phyloP scores from a whole-genome alignment of 2,888 invertebrate species.

The Rapana venosa region DNA sequence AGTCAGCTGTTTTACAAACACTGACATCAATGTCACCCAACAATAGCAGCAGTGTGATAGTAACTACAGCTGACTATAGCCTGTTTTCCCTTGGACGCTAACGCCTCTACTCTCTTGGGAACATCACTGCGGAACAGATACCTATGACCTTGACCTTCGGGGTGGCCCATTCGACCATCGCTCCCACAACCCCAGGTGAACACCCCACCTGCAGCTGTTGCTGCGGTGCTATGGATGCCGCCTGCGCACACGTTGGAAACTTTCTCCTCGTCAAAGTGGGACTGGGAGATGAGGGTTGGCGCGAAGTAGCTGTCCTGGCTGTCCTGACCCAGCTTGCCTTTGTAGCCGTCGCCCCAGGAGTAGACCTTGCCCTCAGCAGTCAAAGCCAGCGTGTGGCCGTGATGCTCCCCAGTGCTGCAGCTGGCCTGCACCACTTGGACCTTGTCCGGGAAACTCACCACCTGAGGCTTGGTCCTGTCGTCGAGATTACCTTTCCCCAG shows the following conservation, averaged over 20 bases:
- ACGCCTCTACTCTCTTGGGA: constrained; percentile 58
- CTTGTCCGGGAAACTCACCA: constrained; percentile 38
- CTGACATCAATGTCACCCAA: constrained; percentile 21
- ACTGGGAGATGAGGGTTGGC: constrained; percentile 53
- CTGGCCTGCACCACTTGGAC: constrained; percentile 56
- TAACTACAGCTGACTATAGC: constrained; percentile 59
- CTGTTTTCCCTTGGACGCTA: constrained; percentile 44
- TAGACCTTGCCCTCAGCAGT: constrained; percentile 54
- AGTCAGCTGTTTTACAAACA: too few species aligned
- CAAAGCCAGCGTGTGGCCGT: constrained; percentile 63
- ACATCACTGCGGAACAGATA: constrained; percentile 64
- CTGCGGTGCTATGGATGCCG: constrained; percentile 65
- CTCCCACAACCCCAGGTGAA: constrained; percentile 70
- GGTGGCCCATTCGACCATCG: constrained; percentile 65
- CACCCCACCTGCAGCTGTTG: constrained; percentile 57
- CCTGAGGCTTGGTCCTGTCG: constrained; percentile 42
- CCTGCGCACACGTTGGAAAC: constrained; percentile 60
- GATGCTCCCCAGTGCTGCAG: constrained; percentile 68
- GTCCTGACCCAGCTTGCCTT: constrained; percentile 65
- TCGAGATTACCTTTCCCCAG: constrained; percentile 43
- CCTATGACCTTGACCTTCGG: constrained; percentile 66
- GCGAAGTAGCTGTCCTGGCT: constrained; percentile 52
- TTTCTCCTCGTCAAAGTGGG: constrained; percentile 55
- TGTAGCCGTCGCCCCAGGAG: constrained; percentile 66
- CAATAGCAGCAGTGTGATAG: constrained; percentile 61